Evolutionary conservation across 2,888 invertebrate genomes (phyloP).

Genomic region (Rhogogaster chlorosoma): DNA sequence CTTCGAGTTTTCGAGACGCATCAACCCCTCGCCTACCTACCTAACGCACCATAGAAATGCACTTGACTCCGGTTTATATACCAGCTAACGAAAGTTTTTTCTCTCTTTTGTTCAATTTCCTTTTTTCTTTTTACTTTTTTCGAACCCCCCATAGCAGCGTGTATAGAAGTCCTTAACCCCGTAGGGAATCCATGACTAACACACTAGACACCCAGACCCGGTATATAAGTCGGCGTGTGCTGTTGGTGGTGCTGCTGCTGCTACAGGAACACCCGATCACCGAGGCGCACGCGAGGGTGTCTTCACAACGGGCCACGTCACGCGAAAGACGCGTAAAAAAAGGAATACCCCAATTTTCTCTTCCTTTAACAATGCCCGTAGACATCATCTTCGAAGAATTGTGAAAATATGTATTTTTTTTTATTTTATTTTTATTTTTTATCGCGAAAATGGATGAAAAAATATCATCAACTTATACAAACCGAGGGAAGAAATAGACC

Average conservation of each 20-base stretch:
- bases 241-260: neutral
- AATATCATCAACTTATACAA: too few species aligned
- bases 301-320: constrained; percentile 31
- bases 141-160: constrained; percentile 41
- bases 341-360: neutral
- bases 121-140: neutral
- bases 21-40: neutral
- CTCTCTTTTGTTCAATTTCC: neutral
- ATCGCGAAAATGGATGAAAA: too few species aligned
- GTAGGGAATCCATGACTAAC: constrained; percentile 53
- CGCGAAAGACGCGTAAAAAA: constrained; percentile 16
- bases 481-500: too few species aligned
- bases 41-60: constrained; percentile 43
- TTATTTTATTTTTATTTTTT: too few species aligned
- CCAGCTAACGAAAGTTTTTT: neutral
- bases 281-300: constrained; percentile 27
- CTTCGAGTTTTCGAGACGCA: neutral
- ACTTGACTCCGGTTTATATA: constrained; percentile 46
- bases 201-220: constrained; percentile 38
- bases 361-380: neutral
- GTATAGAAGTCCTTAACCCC: constrained; percentile 51
- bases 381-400: neutral
- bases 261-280: constrained; percentile 10
- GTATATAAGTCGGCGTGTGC: constrained; percentile 21
- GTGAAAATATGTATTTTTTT: neutral